Base-by-base conservation (phyloP, 2,113 vertebrate genomes). In the Trinectes maculatus region DNA sequence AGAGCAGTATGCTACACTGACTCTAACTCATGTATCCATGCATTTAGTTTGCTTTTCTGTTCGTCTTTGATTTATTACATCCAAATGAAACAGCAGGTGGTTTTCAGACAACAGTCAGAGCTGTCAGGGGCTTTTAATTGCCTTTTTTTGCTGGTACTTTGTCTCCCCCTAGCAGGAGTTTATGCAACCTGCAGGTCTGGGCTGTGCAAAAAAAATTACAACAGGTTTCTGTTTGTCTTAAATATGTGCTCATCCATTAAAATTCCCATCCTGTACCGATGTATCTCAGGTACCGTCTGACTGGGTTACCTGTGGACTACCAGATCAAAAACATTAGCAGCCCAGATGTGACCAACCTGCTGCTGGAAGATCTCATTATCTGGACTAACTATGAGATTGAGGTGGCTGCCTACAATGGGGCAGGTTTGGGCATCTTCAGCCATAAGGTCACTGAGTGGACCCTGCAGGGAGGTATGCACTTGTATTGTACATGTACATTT, bases 351-450 rank as follows among this genome's bases (percentile, higher is more conserved):
- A 98, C 94, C 79, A 98, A 96, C 76, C 91, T 99, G 54, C 91
- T 99, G 2, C 92, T 99, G 79, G 97, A 99, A 66, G 98, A 99
- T 44, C 95, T 99, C 85, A 98, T 99, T 91, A 98, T 99, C 82
- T 99, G 98, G 98, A 99, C 98, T 71, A 99, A 98, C 90, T 99
- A 99, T 0, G 98, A 99, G 93, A 98, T 99, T 0, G 96, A 98
- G 85, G 96, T 99, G 87, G 98, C 98, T 0, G 96, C 98, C 1
- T 99, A 96, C 89, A 99, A 99, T 48, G 95, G 95, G 0, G 97
- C 97, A 0, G 96, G 98, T 6, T 85, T 96, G 73, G 98, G 98
- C 0, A 91, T 93, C 37, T 99, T 96, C 89, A 98, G 96, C 88
- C 89, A 94, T 77, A 98, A 95, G 75, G 97, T 99, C 75, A 98